phyloP scores from a whole-genome alignment of 2,113 vertebrate genomes.

The Plecotus auritus region DNA sequence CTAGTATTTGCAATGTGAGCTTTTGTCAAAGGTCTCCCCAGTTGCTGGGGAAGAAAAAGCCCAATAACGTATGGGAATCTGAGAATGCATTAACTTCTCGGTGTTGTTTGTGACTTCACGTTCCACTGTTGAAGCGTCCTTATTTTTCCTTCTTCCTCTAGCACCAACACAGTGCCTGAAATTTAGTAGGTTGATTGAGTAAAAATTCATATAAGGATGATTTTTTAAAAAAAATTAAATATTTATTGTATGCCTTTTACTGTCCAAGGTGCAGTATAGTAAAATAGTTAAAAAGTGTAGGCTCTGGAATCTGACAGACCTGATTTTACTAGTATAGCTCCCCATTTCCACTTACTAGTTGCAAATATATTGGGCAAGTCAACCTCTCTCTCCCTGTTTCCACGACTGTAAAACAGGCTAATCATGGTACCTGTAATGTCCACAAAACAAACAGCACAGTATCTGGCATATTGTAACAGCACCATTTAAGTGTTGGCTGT shows the following conservation, averaged over 20 bases:
- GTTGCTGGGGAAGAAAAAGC: background rate
- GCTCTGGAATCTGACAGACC: background rate
- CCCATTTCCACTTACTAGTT: background rate
- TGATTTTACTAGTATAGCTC: background rate
- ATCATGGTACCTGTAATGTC: background rate
- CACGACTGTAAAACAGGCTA: background rate
- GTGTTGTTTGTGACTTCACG: background rate
- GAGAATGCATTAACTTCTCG: background rate
- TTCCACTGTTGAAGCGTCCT: background rate
- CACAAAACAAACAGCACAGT: background rate
- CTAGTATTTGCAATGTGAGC: background rate
- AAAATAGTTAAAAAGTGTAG: background rate
- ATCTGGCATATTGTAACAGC: background rate
- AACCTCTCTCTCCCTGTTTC: background rate
- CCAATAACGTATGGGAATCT: background rate
- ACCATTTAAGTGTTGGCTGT: background rate
- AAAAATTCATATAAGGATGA: background rate
- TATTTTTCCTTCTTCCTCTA: background rate
- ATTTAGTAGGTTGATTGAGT: background rate
- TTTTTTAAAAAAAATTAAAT: background rate
- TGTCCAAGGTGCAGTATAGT: background rate
- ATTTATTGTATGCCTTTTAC: background rate
- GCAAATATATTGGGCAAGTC: background rate
- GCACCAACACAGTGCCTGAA: background rate
- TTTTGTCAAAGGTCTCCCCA: background rate